Conservation (phyloP, 2,888 invertebrate species). For the Ochropleura plecta region DNA sequence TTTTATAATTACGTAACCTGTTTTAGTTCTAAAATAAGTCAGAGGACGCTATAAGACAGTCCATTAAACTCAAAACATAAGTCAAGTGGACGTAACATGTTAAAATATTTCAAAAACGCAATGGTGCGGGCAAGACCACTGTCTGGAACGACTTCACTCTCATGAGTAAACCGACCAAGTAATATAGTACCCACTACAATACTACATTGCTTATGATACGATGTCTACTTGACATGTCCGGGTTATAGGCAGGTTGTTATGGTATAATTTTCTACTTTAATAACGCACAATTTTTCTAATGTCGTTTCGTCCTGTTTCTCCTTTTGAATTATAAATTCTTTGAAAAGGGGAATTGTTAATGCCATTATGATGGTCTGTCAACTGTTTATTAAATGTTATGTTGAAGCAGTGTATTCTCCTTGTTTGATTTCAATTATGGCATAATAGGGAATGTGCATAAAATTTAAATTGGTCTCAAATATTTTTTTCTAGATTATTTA, state of each 20-base stretch:
- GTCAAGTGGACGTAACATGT: conserved; percentile 71
- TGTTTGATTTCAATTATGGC: background rate
- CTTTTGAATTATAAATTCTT: background rate
- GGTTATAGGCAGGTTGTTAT: conserved; percentile 25
- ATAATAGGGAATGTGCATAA: background rate
- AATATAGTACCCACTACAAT: conserved; percentile 31
- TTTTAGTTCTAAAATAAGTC: background rate
- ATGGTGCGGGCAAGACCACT: conserved; percentile 77
- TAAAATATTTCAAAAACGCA: conserved; percentile 78
- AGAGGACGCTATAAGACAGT: conserved; percentile 45
- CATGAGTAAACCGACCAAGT: conserved; percentile 64
- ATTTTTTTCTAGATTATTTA: too few species aligned
- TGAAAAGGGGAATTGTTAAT: conserved; percentile 5
- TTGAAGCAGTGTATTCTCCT: background rate
- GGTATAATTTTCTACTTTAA: conserved; percentile 39
- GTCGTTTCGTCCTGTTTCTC: conserved; percentile 12
- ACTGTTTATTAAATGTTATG: too few species aligned
- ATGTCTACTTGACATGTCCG: conserved; percentile 17
- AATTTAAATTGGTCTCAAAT: too few species aligned
- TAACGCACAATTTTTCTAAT: conserved; percentile 34
- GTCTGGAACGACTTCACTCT: conserved; percentile 74
- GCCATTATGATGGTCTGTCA: background rate
- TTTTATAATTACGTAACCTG: background rate
- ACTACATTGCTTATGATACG: background rate
- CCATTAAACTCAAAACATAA: conserved; percentile 67